These are phyloP conservation scores for Leucosticte australis DNA, from an alignment of 2,113 vertebrate genomes.

Conservation along the genomic window DNA sequence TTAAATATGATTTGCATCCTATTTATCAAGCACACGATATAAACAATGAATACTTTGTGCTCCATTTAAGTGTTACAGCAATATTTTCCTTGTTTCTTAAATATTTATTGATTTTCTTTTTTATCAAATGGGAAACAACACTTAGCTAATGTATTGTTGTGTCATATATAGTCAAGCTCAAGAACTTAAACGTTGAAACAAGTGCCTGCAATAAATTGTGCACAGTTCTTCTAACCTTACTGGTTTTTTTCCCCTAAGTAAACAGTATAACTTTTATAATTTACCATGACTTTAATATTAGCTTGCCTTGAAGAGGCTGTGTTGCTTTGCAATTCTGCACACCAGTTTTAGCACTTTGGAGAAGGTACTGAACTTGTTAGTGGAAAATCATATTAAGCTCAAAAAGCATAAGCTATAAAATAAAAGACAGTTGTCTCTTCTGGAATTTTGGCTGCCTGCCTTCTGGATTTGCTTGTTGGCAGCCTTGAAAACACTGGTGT, in stretches of 20 bases:
- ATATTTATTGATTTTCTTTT: constrained; percentile 10
- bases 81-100: neutral
- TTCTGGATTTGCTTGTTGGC: constrained; percentile 75
- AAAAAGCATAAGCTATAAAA: constrained; percentile 77
- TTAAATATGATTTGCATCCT: neutral
- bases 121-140: neutral
- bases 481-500: constrained; percentile 71
- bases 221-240: constrained; percentile 56
- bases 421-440: constrained; percentile 78
- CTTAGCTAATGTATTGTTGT: neutral
- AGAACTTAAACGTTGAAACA: constrained; percentile 33
- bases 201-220: constrained; percentile 55
- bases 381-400: constrained; percentile 77
- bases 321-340: constrained; percentile 64
- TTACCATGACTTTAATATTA: constrained; percentile 72
- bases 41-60: neutral
- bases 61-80: neutral
- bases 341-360: constrained; percentile 68
- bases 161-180: neutral
- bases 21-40: neutral
- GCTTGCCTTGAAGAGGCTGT: constrained; percentile 61
- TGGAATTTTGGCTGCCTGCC: constrained; percentile 74
- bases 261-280: constrained; percentile 65
- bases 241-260: neutral
- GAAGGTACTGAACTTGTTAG: constrained; percentile 75